These are phyloP conservation scores for Allobates femoralis DNA, from an alignment of 2,797 vertebrate genomes.

Conservation along the genomic window DNA sequence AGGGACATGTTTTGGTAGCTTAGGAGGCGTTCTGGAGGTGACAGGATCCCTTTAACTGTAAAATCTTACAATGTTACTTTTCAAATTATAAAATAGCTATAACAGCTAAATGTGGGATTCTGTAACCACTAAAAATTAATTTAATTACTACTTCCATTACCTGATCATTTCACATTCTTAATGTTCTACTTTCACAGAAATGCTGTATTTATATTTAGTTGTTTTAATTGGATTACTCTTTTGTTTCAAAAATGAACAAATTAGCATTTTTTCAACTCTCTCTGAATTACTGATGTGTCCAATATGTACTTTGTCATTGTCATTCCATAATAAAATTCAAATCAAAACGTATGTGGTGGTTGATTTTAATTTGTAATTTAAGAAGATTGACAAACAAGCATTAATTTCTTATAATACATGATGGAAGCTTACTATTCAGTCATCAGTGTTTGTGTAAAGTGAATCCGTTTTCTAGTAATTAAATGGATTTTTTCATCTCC, in stretches of 20 bases:
- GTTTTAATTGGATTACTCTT: slow-evolving; percentile 60
- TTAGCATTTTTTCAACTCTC: slow-evolving; percentile 54
- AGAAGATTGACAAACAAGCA: slow-evolving; percentile 56
- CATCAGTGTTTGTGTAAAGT: slow-evolving; percentile 57
- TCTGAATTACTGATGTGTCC: slow-evolving; percentile 46
- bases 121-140: slow-evolving; percentile 26
- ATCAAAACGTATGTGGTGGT: slow-evolving; percentile 50
- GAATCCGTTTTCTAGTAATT: slow-evolving; percentile 47
- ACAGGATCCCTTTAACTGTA: too few relatives aligned
- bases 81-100: not conserved
- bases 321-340: slow-evolving; percentile 37
- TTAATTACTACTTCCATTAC: slow-evolving; percentile 24
- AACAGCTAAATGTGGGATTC: not conserved
- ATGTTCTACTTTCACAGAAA: slow-evolving; percentile 44
- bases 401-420: slow-evolving; percentile 45
- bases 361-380: slow-evolving; percentile 53
- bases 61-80: not conserved
- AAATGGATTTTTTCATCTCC: slow-evolving; percentile 31
- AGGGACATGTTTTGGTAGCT: too few relatives aligned
- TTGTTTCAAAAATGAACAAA: slow-evolving; percentile 49
- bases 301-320: slow-evolving; percentile 48
- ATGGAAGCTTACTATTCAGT: slow-evolving; percentile 50
- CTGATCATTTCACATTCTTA: slow-evolving; percentile 33
- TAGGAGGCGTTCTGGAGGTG: too few relatives aligned
- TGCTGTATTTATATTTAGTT: slow-evolving; percentile 47